Percentiles rank a stretch among this genome's conserved stretches.
Evolutionary conservation across 2,797 vertebrate species (phyloP).

Genomic region (Carapus acus): DNA sequence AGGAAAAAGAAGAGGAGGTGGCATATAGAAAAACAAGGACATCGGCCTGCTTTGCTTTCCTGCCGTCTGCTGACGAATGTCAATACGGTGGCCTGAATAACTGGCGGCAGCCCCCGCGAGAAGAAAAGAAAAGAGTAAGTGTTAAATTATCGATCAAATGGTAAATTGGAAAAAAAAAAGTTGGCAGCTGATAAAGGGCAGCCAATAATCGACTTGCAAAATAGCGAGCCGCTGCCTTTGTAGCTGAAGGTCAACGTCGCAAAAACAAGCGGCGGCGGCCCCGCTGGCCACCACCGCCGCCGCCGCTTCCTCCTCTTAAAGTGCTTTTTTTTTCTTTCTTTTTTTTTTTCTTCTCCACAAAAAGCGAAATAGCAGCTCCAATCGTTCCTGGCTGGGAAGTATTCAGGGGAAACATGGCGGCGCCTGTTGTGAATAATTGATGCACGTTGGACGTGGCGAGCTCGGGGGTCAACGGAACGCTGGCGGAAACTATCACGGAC

Average conservation of each 20-base stretch:
- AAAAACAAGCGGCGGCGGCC: constrained; percentile 27
- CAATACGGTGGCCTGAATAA: constrained; percentile 18
- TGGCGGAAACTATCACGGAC: background rate
- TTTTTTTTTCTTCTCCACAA: constrained; percentile 28
- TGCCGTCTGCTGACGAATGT: constrained; percentile 16
- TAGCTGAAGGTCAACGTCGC: constrained; percentile 51
- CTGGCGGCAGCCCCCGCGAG: constrained; percentile 9
- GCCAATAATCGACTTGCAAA: constrained; percentile 53
- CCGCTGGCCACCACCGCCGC: too few species aligned
- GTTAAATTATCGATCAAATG: constrained; percentile 43
- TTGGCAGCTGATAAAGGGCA: constrained; percentile 53
- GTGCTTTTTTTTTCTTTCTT: constrained; percentile 43
- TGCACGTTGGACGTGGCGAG: constrained; percentile 35
- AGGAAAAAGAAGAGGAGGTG: too few species aligned
- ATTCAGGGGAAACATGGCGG: constrained; percentile 52
- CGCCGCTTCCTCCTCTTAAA: constrained; percentile 27
- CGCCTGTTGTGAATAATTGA: constrained; percentile 64
- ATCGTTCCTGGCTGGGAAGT: constrained; percentile 45
- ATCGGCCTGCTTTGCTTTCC: background rate
- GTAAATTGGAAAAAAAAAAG: constrained; percentile 36
- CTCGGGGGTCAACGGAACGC: constrained; percentile 36
- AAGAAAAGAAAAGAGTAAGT: constrained; percentile 35
- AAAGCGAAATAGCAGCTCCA: constrained; percentile 66
- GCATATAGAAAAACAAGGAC: constrained; percentile 17
- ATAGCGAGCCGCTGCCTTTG: constrained; percentile 47